These are phyloP conservation scores for Acomys russatus DNA, from an alignment of 2,797 vertebrate species.

Conservation along the genomic window DNA sequence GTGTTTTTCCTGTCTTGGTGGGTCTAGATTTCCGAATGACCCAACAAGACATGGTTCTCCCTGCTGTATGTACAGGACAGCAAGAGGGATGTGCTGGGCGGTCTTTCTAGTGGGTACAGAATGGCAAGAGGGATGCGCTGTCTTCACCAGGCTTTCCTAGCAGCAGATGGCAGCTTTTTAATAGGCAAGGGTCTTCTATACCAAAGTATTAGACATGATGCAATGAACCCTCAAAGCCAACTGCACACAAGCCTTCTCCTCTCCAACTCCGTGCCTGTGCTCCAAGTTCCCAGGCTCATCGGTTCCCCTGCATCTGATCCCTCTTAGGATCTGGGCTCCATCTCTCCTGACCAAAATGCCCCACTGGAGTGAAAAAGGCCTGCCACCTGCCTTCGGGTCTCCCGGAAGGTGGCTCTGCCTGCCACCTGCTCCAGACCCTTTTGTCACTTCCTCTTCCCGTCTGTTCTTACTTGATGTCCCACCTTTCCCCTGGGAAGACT, in stretches of 20 bases:
- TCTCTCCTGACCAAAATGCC: neutral
- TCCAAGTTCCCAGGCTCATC: neutral
- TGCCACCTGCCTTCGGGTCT: neutral
- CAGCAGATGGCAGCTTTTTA: neutral
- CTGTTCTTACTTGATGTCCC: neutral
- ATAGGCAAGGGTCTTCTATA: neutral
- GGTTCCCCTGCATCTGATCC: neutral
- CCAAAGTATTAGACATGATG: neutral
- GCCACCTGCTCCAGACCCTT: neutral
- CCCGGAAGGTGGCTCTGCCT: neutral
- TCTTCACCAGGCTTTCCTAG: neutral
- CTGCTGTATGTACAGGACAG: too few species aligned
- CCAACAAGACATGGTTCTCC: too few species aligned
- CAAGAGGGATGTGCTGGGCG: neutral
- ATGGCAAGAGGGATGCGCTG: neutral
- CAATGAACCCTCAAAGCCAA: neutral
- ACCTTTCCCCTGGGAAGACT: neutral
- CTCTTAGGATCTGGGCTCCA: neutral
- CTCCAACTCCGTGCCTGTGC: neutral
- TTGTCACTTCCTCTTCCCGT: neutral
- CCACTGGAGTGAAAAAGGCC: neutral
- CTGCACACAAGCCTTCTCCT: neutral
- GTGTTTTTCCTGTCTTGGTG: too few species aligned
- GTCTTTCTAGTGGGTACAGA: neutral
- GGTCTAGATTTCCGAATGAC: too few species aligned